Base-by-base conservation (phyloP, 2,797 vertebrate species). In the Sebastes elongatus region DNA sequence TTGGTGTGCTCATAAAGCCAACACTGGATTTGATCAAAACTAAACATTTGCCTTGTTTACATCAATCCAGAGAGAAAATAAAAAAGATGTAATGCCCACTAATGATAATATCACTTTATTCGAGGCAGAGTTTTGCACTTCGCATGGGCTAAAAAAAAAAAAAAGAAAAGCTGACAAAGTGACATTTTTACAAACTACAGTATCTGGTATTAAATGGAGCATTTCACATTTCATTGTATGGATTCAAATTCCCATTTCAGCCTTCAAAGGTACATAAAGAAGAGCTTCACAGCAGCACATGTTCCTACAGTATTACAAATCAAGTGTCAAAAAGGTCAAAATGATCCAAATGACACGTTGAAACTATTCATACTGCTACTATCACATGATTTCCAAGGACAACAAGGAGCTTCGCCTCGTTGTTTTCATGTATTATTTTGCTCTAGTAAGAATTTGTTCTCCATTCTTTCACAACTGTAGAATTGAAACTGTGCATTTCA, bases 21-120 rank as follows among this genome's bases (percentile, higher is more conserved):
- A 79, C 59, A 78, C 79, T 86, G 87, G 71, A 80, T 87, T 76
- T 88, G 86, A 92, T 93, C 85, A 92, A 90, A 91, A 87, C 81
- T 82, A 80, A 87, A 88, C 64, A 68, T 86, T 83, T 64, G 81
- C 60, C 63, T 77, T 61, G 66, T 74, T 87, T 88, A 89, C 79
- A 70, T 55, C 20, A 73, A 84, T 81, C 62, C 60, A 23, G 30
- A 75, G 68, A 76, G 27, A 28, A 30, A 73, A 80, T 65, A 6
- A 30, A 3, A 25, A 35, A 76, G 78, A 84, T 78, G 70, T 78
- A 89, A 88, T 86, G 28, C 69, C 71, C 52, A 28, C 76, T 87
- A 80, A 89, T 88, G 88, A 91, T 85, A 70, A 80, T 32, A 52
- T 61, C 23, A 30, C 55, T 74, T 56, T 22, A 62, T 67, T 64